These are phyloP conservation scores for Pholis gunnellus DNA, from an alignment of 2,113 vertebrate genomes.

Conservation along the genomic window DNA sequence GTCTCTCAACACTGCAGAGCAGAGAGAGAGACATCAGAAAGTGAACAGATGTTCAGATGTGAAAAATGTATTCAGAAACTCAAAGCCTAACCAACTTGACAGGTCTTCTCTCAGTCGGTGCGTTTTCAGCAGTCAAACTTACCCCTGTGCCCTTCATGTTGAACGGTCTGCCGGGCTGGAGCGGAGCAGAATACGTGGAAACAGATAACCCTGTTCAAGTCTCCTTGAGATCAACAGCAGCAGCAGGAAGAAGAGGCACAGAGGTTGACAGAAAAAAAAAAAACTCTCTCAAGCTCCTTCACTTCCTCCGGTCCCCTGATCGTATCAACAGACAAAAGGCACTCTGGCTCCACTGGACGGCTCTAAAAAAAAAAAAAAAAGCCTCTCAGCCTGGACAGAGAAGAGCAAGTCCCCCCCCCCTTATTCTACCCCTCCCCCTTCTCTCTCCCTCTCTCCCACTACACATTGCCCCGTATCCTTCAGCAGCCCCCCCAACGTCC, in stretches of 20 bases:
- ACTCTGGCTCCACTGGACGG: conserved; percentile 78
- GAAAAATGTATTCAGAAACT: conserved; percentile 20
- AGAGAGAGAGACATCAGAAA: conserved; percentile 45
- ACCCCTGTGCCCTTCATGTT: conserved; percentile 85
- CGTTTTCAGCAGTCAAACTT: conserved; percentile 75
- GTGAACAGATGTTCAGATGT: conserved; percentile 28
- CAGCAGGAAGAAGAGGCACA: conserved; percentile 58
- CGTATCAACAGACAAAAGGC: conserved; percentile 85
- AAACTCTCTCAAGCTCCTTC: conserved; percentile 61
- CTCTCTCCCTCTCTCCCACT: conserved; percentile 70
- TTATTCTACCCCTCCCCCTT: conserved; percentile 67
- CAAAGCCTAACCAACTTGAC: conserved; percentile 40
- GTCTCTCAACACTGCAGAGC: conserved; percentile 63
- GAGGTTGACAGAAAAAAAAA: conserved; percentile 81
- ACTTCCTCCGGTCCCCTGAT: conserved; percentile 79
- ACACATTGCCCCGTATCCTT: conserved; percentile 79
- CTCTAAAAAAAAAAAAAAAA: conserved; percentile 78
- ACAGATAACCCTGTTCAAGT: conserved; percentile 69
- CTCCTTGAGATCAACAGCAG: conserved; percentile 71
- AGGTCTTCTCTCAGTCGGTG: conserved; percentile 18
- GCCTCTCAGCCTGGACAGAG: conserved; percentile 71
- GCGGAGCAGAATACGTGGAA: conserved; percentile 54
- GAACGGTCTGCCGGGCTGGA: conserved; percentile 57
- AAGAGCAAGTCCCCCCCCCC: conserved; percentile 62
- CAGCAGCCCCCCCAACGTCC: conserved; percentile 70